A percentile compares a stretch with the other conserved stretches of the same genome.
phyloP scores from a whole-genome alignment of 2,888 invertebrate genomes.

The Diplolepis rosae region DNA sequence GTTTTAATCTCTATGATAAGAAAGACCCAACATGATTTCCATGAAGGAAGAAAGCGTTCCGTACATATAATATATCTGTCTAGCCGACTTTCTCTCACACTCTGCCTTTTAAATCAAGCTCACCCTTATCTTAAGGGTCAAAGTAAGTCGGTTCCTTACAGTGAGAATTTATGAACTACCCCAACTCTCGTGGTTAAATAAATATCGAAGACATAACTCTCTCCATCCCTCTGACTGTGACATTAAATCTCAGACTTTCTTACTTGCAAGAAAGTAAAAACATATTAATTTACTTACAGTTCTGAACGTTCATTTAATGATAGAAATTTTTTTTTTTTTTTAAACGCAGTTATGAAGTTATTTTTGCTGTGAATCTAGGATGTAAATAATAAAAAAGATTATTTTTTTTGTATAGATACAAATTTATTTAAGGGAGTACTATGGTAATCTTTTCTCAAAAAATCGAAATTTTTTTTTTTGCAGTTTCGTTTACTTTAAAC shows the following conservation, averaged over 20 bases:
- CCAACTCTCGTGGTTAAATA: constrained; percentile 7
- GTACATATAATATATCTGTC: too few species aligned
- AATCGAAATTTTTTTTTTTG: too few species aligned
- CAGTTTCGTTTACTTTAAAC: too few species aligned
- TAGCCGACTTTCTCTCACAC: constrained; percentile 8
- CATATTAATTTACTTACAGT: too few species aligned
- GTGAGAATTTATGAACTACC: constrained; percentile 10
- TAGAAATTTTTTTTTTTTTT: background rate
- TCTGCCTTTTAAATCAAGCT: constrained; percentile 6
- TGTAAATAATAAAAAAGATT: too few species aligned
- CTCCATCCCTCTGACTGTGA: background rate
- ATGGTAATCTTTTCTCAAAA: too few species aligned
- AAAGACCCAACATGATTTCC: background rate
- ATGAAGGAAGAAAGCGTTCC: background rate
- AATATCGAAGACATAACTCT: constrained; percentile 19
- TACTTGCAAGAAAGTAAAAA: constrained; percentile 8
- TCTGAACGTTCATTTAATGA: too few species aligned
- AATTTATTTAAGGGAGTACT: too few species aligned
- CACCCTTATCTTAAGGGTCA: constrained; percentile 21
- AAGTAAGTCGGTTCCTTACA: constrained; percentile 1
- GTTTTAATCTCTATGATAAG: background rate
- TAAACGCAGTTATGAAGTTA: background rate
- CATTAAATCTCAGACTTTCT: background rate
- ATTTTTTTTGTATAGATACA: too few species aligned
- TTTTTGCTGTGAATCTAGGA: too few species aligned